Base-by-base conservation (phyloP, 1,140 invertebrate genomes). In the Frieseomelitta varia region DNA sequence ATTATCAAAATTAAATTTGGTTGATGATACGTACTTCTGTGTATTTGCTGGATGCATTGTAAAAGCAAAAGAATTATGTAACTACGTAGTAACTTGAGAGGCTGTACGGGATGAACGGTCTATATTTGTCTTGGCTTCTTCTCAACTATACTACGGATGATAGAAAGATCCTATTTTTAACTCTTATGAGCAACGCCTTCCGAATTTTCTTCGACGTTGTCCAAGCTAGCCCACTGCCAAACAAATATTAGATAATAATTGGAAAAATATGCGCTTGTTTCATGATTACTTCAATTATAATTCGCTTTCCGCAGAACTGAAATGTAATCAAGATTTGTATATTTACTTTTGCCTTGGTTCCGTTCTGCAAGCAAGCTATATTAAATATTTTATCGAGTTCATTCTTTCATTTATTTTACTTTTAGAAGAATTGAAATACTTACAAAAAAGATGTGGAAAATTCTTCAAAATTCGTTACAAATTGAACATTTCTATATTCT, bases 121-220 rank as follows among this genome's bases (percentile, higher is more conserved):
- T 94, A 94, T 93, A 94, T 94, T 91, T 89, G 91, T 93, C 91
- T 89, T 92, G 93, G 90, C 87, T 85, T 81, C 82, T 87, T 86
- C 86, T 79, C 86, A 83, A 83, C 87, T 47, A 79, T 78, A 79
- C 58, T 27, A 47, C 56, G 58, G 53, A 39, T 51, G 83, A 86
- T 68, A 86, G 79, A 83, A 78, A 63, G 65, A 75, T 84, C 88
- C 91, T 92, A 93, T 92, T 91, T 76, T 91, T 90, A 90, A 87
- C 61, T 61, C 10, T 55, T 68, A 68, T 53, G 73, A 80, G 82
- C 71, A 74, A 86, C 88, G 88, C 91, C 90, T 92, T 87, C 56
- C 84, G 75, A 90, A 93, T 93, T 93, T 93, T 89, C 83, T 72
- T 51, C 63, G 30, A 39, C 15, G 11, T 55, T 51, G 74, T 75